phyloP scores from a whole-genome alignment of 1,140 invertebrate species.

The Melitaea cinxia region DNA sequence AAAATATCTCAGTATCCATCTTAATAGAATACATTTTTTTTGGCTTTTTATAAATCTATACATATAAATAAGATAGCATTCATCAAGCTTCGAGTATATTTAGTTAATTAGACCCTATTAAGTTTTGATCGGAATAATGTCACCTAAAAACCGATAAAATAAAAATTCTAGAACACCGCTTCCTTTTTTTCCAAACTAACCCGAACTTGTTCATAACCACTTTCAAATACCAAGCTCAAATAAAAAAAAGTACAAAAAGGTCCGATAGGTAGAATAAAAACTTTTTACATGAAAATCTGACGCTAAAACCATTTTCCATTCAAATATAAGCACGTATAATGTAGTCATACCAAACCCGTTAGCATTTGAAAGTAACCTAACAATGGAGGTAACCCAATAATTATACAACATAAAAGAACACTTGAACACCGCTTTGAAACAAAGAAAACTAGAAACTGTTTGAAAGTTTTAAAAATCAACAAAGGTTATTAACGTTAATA shows the following conservation, averaged over 20 bases:
- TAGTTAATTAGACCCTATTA: background rate
- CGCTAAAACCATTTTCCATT: background rate
- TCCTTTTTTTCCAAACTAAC: background rate
- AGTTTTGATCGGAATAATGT: background rate
- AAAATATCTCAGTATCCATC: no score
- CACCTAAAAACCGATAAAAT: background rate
- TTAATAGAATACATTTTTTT: no score
- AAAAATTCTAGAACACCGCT: background rate
- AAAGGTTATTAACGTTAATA: background rate
- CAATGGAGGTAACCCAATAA: slow-evolving; percentile 19
- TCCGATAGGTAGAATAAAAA: background rate
- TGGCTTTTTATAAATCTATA: no score
- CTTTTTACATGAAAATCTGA: background rate
- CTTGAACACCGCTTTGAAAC: background rate
- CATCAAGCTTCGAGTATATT: background rate
- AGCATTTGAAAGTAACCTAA: slow-evolving; percentile 16
- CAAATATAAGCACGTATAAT: background rate
- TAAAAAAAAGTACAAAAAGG: background rate
- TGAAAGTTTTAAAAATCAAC: slow-evolving; percentile 2
- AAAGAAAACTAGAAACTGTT: slow-evolving; percentile 15
- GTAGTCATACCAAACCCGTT: slow-evolving; percentile 12
- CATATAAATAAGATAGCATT: no score
- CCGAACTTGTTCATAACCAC: background rate
- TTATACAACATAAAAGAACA: slow-evolving; percentile 8
- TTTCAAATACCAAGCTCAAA: background rate